These are phyloP conservation scores for Poicephalus meyeri DNA, from an alignment of 2,113 vertebrate species.

Conservation along the genomic window DNA sequence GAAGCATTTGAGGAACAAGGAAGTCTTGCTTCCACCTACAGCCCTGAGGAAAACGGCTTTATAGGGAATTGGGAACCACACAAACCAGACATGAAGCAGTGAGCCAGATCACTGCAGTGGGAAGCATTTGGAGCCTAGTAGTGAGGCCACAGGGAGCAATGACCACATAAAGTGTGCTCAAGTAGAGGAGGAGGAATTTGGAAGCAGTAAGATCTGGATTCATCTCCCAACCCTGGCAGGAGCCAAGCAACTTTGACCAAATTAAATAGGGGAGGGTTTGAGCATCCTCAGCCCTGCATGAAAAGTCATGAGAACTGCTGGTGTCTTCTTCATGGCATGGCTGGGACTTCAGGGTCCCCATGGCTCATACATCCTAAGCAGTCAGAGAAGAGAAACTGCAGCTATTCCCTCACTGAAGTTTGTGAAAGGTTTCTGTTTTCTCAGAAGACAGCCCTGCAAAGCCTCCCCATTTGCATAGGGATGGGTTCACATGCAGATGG, in stretches of 20 bases:
- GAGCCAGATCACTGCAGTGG: background rate
- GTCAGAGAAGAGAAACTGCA: background rate
- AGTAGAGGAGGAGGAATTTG: background rate
- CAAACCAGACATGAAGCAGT: accelerated
- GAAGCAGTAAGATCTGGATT: background rate
- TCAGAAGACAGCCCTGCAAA: background rate
- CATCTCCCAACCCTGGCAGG: background rate
- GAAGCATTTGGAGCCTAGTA: background rate
- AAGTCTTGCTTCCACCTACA: background rate
- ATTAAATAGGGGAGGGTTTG: background rate
- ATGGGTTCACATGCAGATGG: background rate
- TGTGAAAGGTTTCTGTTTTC: background rate
- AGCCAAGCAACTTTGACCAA: background rate
- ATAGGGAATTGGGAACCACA: background rate
- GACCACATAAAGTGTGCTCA: background rate
- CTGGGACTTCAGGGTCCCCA: background rate
- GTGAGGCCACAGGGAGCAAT: background rate
- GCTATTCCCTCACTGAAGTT: background rate
- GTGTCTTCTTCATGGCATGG: background rate
- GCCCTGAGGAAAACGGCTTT: background rate
- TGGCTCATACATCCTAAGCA: background rate
- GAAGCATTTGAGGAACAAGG: background rate
- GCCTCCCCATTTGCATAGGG: background rate
- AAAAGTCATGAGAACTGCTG: background rate
- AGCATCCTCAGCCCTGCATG: background rate